Conservation (phyloP, 2,113 vertebrate genomes). For the Equus quagga region DNA sequence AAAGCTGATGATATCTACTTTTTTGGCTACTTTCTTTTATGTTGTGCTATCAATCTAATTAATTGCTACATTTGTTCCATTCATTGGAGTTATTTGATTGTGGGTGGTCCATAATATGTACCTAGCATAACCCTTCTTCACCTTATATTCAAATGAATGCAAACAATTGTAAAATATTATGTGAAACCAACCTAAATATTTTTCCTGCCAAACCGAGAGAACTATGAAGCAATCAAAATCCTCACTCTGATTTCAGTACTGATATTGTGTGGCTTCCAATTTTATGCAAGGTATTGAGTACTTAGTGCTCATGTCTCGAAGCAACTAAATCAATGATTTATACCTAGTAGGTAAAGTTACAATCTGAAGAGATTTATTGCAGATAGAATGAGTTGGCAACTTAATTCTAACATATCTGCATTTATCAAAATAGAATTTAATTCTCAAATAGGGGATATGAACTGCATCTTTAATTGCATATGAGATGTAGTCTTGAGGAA, state of each 20-base stretch:
- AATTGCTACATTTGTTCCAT: constrained; percentile 21
- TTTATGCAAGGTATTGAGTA: background rate
- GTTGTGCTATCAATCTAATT: constrained; percentile 57
- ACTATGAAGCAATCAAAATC: background rate
- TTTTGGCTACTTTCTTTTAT: constrained; percentile 54
- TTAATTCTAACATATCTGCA: background rate
- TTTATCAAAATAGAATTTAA: background rate
- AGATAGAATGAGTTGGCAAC: background rate
- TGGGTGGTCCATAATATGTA: background rate
- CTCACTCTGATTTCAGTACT: background rate
- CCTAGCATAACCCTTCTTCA: background rate
- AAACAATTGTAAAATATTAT: background rate
- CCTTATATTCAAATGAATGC: background rate
- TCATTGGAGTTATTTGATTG: background rate
- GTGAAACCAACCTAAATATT: background rate
- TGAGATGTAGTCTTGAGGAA: background rate
- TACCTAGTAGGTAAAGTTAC: background rate
- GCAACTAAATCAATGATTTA: background rate
- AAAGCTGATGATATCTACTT: constrained; percentile 44
- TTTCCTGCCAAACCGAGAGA: background rate
- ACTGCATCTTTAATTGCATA: background rate
- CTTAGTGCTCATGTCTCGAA: background rate
- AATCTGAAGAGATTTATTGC: background rate
- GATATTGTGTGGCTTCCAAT: background rate
- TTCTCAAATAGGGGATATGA: background rate